These are phyloP conservation scores for Melanophora roralis DNA, from an alignment of 2,888 invertebrate species.

Conservation along the genomic window DNA sequence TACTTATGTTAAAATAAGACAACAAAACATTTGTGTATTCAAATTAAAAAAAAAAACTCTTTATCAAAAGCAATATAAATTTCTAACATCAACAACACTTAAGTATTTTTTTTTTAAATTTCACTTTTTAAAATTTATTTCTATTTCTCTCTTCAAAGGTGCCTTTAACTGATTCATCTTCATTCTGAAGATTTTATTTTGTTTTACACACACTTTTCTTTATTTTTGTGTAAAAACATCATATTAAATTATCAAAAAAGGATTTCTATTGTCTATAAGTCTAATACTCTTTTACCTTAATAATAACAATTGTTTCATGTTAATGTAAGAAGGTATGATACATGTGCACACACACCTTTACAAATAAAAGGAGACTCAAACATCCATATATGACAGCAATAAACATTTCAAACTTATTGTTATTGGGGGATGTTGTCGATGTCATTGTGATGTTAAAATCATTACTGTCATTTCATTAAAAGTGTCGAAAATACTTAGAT, in stretches of 20 bases:
- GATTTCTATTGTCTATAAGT: constrained; percentile 55
- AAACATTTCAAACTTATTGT: constrained; percentile 71
- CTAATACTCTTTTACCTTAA: not conserved
- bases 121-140: constrained; percentile 48
- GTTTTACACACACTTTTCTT: not conserved
- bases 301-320: not conserved
- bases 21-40: not conserved
- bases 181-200: not conserved
- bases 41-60: constrained; percentile 18
- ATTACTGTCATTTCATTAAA: constrained; percentile 73
- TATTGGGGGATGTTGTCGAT: constrained; percentile 38
- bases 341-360: not conserved
- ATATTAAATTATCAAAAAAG: constrained; percentile 58
- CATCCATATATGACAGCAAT: constrained; percentile 67
- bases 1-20: not conserved
- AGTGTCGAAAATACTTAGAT: constrained; percentile 66
- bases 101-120: constrained; percentile 5
- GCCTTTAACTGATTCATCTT: constrained; percentile 5
- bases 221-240: constrained; percentile 26
- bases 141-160: constrained; percentile 48
- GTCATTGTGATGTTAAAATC: constrained; percentile 32
- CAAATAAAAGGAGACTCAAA: not conserved
- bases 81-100: constrained; percentile 25
- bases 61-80: constrained; percentile 34
- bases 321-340: not conserved